phyloP scores from a whole-genome alignment of 1,140 invertebrate genomes.

The Penaeus japonicus region DNA sequence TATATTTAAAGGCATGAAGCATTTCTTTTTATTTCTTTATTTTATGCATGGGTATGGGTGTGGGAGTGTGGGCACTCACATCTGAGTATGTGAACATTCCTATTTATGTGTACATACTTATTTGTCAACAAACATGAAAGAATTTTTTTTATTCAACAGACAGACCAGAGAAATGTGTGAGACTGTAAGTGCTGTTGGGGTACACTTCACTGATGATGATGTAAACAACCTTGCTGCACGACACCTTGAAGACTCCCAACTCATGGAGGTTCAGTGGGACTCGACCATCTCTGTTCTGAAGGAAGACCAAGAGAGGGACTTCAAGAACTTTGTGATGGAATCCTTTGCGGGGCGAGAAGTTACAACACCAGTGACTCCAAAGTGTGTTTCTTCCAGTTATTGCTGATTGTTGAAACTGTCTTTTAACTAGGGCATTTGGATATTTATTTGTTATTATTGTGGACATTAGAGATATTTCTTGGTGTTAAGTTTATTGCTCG shows the following conservation, averaged over 20 bases:
- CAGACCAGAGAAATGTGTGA: conserved; percentile 82
- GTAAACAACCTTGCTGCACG: conserved; percentile 78
- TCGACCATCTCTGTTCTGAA: conserved; percentile 77
- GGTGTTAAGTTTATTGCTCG: too few species aligned
- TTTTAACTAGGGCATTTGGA: too few species aligned
- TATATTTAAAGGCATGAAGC: not conserved
- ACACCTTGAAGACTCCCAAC: conserved; percentile 80
- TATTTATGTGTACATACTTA: not conserved
- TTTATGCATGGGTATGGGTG: too few species aligned
- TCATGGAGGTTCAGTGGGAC: conserved; percentile 79
- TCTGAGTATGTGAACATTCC: too few species aligned
- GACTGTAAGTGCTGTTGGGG: conserved; percentile 70
- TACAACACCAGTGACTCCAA: conserved; percentile 39
- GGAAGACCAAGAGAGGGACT: conserved; percentile 77
- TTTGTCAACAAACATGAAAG: conserved; percentile 72
- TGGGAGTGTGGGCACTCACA: too few species aligned
- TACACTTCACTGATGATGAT: conserved; percentile 74
- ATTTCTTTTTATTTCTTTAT: too few species aligned
- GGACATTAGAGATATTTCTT: too few species aligned
- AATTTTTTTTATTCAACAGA: conserved; percentile 69
- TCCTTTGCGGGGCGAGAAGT: conserved; percentile 41
- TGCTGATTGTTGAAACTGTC: too few species aligned
- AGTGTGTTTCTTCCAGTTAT: not conserved
- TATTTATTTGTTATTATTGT: too few species aligned
- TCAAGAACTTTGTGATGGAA: conserved; percentile 81